Evolutionary conservation across 1,140 invertebrate genomes (phyloP), one percentile per base, ranked within the genome.

Genomic region (Eueides isabella): DNA sequence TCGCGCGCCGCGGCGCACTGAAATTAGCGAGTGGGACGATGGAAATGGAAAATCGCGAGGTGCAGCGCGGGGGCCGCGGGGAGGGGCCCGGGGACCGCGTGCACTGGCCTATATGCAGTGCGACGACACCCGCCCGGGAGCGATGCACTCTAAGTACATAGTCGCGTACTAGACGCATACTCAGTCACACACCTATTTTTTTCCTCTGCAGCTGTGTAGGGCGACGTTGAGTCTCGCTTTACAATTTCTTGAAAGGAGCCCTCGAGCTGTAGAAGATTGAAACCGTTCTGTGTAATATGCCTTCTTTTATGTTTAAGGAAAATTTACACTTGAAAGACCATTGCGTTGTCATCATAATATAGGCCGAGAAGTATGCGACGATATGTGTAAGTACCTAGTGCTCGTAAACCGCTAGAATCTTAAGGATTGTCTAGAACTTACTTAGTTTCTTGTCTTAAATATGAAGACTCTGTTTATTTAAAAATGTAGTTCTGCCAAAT

Each of bases 31-130:
- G 80, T 77, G 76, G 79, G 79, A 81, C 84, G 84, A 81, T 92
- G 89, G 86, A 92, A 92, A 91, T 91, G 90, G 90, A 91, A 91
- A 92, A 92, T 88, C 83, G 89, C 88, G 89, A 87, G 81, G 84
- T 87, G 88, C 85, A 86, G 75, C 76, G 75, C 79, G 30, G 74
- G 73, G 71, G 74, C 19, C 71, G 80, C 74, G 77, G 79, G 65
- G 70, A 77, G 81, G 82, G 82, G 82, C 62, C 67, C 82, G 88
- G 88, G 86, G 87, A 87, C 86, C 89, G 89, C 90, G 90, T 91
- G 91, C 90, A 93, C 83, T 90, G 91, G 87, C 90, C 89, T 91
- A 93, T 91, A 91, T 93, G 91, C 90, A 92, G 89, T 91, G 85
- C 90, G 91, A 90, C 91, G 91, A 93, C 91, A 85, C 91, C 79